Evolutionary conservation across 2,113 vertebrate genomes (phyloP).

Genomic region (Butorides virescens): DNA sequence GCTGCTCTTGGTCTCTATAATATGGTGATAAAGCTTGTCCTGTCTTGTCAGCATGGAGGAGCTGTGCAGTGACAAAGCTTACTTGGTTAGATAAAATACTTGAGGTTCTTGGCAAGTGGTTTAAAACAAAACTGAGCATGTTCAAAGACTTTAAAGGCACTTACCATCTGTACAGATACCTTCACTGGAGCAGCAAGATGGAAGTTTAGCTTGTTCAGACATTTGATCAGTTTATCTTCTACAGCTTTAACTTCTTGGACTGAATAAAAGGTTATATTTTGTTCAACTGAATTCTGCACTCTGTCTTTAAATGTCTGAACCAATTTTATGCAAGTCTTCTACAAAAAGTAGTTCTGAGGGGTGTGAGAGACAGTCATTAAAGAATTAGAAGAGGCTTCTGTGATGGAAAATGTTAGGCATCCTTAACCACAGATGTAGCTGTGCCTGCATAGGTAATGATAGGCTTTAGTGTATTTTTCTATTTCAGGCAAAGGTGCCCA

Average conservation of each 20-base stretch:
- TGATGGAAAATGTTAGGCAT: slow-evolving; percentile 15
- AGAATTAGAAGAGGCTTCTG: neutral
- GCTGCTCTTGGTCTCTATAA: neutral
- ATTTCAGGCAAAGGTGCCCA: neutral
- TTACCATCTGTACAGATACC: neutral
- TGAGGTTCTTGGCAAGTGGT: neutral
- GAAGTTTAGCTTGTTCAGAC: neutral
- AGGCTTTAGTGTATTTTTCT: neutral
- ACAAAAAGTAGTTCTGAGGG: neutral
- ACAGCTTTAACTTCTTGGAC: neutral
- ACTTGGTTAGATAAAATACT: neutral
- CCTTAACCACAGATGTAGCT: neutral
- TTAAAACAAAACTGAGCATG: neutral
- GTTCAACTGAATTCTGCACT: neutral
- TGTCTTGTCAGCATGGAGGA: neutral
- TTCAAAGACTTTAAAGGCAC: neutral
- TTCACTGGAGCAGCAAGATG: neutral
- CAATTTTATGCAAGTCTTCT: neutral
- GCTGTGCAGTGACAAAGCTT: neutral
- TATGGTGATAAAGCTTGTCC: neutral
- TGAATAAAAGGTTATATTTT: neutral
- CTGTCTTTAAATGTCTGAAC: neutral
- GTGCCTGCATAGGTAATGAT: neutral
- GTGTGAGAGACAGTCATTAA: neutral
- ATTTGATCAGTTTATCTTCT: neutral